Conservation (phyloP, 2,888 invertebrate genomes). For the Petrolisthes cinctipes region DNA sequence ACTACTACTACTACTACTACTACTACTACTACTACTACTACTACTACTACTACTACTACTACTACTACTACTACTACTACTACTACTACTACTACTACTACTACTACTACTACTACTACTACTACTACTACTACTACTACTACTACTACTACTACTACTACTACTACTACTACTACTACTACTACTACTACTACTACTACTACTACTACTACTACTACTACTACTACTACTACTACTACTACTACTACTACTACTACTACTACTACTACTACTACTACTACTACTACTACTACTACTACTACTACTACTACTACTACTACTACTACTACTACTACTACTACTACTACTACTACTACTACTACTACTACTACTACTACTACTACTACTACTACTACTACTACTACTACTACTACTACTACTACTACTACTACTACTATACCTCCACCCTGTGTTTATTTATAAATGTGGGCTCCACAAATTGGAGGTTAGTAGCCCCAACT, state of each 20-base stretch:
- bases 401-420: not conserved
- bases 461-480: too few species aligned
- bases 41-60: conserved; percentile 21
- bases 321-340: conserved; percentile 2
- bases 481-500: too few species aligned
- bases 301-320: conserved; percentile 3
- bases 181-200: conserved; percentile 32
- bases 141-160: conserved; percentile 24
- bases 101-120: conserved; percentile 24
- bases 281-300: conserved; percentile 4
- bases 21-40: conserved; percentile 31
- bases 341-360: too few species aligned
- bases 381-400: not conserved
- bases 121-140: conserved; percentile 27
- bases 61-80: conserved; percentile 28
- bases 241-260: not conserved
- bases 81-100: conserved; percentile 20
- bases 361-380: too few species aligned
- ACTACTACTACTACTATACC: not conserved
- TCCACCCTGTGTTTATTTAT: too few species aligned
- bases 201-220: conserved; percentile 23
- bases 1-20: conserved; percentile 26
- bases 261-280: conserved; percentile 4
- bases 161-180: conserved; percentile 28
- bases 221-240: conserved; percentile 25